Conservation (phyloP, 2,113 vertebrate species). For the Hippocampus abdominalis region DNA sequence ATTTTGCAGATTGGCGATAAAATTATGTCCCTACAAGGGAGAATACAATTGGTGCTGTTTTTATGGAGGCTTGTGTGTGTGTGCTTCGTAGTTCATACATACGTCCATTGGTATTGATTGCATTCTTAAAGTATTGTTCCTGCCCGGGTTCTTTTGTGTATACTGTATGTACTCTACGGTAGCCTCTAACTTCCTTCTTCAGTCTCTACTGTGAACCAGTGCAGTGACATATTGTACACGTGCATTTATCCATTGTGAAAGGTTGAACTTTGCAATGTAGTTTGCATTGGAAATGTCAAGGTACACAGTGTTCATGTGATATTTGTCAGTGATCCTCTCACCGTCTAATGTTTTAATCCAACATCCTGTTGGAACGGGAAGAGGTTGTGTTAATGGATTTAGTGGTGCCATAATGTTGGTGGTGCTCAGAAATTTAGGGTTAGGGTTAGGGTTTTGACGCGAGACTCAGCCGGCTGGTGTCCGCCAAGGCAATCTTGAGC, state of each 20-base stretch:
- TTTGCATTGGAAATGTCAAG: neutral
- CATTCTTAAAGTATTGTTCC: conserved; percentile 11
- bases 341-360: neutral
- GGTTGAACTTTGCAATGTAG: neutral
- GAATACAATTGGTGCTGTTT: no score
- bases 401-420: neutral
- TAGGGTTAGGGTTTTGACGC: no score
- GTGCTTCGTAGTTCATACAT: neutral
- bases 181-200: conserved; percentile 33
- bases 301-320: neutral
- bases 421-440: neutral
- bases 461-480: neutral
- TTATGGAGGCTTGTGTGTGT: no score
- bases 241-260: neutral
- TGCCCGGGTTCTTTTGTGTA: conserved; percentile 20
- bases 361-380: neutral
- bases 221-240: conserved; percentile 12
- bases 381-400: neutral
- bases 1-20: no score
- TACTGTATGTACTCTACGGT: neutral
- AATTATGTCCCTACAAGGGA: no score
- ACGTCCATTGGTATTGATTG: conserved; percentile 24
- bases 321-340: neutral
- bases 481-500: no score
- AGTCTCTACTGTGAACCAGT: neutral